Conservation (phyloP, 2,888 invertebrate species). For the Chloromyia formosa region DNA sequence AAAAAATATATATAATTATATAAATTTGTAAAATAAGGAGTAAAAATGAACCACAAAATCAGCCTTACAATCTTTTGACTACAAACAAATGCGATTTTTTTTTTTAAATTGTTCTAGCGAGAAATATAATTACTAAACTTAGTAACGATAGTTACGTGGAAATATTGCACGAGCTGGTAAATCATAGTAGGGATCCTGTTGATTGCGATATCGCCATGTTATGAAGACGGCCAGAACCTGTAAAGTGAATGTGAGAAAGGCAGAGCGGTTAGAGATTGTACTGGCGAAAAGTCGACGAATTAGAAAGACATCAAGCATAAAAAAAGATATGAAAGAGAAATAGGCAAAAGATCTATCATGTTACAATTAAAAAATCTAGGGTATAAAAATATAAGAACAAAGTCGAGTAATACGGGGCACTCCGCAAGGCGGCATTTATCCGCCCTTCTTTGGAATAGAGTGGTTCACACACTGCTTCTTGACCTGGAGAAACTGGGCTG, state of each 20-base stretch:
- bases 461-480: too few relatives aligned
- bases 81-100: neutral
- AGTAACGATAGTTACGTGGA: slow-evolving; percentile 66
- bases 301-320: neutral
- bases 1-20: slow-evolving; percentile 28
- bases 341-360: neutral
- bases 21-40: slow-evolving; percentile 14
- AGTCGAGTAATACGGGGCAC: too few relatives aligned
- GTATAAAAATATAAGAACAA: too few relatives aligned
- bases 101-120: slow-evolving; percentile 3
- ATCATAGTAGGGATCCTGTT: slow-evolving; percentile 76
- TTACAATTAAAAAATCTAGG: too few relatives aligned
- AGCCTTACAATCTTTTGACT: slow-evolving; percentile 43
- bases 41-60: slow-evolving; percentile 34
- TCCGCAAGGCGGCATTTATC: too few relatives aligned
- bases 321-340: neutral
- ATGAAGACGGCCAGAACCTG: slow-evolving; percentile 85
- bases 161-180: slow-evolving; percentile 79
- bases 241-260: too few relatives aligned
- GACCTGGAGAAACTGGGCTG: too few relatives aligned
- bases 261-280: neutral
- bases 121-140: slow-evolving; percentile 38
- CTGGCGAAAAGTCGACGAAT: neutral
- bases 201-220: slow-evolving; percentile 82
- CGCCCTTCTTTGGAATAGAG: too few relatives aligned